Evolutionary conservation across 2,888 invertebrate species (phyloP), one percentile per base, ranked within the genome.

Genomic region (Atethmia centrago): DNA sequence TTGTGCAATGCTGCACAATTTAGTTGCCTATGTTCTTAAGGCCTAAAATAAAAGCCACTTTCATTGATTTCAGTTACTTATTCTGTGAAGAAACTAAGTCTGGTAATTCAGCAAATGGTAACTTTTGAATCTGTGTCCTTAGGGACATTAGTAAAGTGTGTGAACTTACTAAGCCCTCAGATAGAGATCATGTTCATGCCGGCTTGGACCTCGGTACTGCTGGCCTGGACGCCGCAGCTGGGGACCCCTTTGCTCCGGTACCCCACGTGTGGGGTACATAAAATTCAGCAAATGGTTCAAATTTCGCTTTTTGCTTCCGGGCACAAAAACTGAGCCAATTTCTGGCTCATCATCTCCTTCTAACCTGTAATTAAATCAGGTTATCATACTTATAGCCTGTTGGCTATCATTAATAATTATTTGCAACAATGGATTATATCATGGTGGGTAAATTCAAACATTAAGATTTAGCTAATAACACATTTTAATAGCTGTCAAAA

Each of bases 231-330:
- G 91, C 25, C 90, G 90, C 82, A 90, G 93, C 72, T 90, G 92
- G 51, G 89, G 88, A 75, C 92, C 93, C 83, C 93, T 93, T 77
- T 92, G 92, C 65, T 92, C 91, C 1, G 86, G 79, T 64, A 88
- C 84, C 67, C 97, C 97, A 65, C 98, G 97, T 63, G 98, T 97
- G 82, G 97, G 97, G 93, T 98, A 98, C 93, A 98, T 98, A 95
- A 99, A 99, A 96, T 99, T 99, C 90, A 99, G 97, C 97, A 99
- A 97, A 97, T 99, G 98, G 95, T 98, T 99, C 96, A 98, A 97
- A 96, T 98, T 99, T 96, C 98, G 98, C 97, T 99, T 99, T 95
- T 98, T 99, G 95, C 98, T 98, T 96, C 98, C 98, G 94, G 97
- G 97, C 93, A 97, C 96, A 97, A 98, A 97, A 89, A 98, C 97